These are phyloP conservation scores for Pandemis heparana DNA, from an alignment of 2,888 invertebrate genomes.

Conservation along the genomic window DNA sequence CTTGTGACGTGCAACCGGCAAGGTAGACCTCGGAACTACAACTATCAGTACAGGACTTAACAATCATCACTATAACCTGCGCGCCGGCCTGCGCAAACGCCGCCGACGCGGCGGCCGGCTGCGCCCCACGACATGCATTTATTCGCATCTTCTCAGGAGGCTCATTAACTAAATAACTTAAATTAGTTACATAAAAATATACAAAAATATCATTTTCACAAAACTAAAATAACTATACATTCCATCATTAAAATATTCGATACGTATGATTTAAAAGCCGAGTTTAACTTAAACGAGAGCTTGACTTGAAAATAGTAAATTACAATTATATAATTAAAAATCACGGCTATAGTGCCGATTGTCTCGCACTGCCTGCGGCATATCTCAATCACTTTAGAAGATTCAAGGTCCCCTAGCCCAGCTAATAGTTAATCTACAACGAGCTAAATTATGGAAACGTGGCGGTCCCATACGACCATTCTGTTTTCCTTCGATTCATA, in stretches of 20 bases:
- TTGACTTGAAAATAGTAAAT: slow-evolving; percentile 81
- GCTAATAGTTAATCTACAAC: slow-evolving; percentile 84
- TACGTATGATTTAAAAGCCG: slow-evolving; percentile 83
- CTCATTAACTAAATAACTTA: slow-evolving; percentile 80
- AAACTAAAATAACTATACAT: slow-evolving; percentile 84
- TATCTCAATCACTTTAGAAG: slow-evolving; percentile 75
- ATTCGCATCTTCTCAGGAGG: slow-evolving; percentile 65
- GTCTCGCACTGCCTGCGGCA: slow-evolving; percentile 84
- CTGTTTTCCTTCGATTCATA: slow-evolving; percentile 80
- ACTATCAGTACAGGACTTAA: slow-evolving; percentile 84
- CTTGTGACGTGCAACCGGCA: slow-evolving; percentile 82
- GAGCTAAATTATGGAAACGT: slow-evolving; percentile 81
- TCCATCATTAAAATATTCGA: slow-evolving; percentile 83
- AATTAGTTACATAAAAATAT: slow-evolving; percentile 83
- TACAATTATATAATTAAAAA: slow-evolving; percentile 72
- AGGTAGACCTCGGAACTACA: slow-evolving; percentile 83
- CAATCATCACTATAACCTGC: slow-evolving; percentile 84
- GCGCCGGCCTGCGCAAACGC: slow-evolving; percentile 57
- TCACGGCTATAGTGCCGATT: slow-evolving; percentile 85
- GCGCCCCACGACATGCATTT: slow-evolving; percentile 62
- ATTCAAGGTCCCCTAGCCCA: slow-evolving; percentile 86
- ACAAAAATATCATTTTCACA: slow-evolving; percentile 86
- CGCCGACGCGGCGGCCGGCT: slow-evolving; percentile 69
- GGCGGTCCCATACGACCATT: slow-evolving; percentile 64
- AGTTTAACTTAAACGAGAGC: slow-evolving; percentile 84